A percentile compares a stretch with the other conserved stretches of the same genome.
Evolutionary conservation across 2,113 vertebrate genomes (phyloP).

Genomic region (Polypterus bichir): DNA sequence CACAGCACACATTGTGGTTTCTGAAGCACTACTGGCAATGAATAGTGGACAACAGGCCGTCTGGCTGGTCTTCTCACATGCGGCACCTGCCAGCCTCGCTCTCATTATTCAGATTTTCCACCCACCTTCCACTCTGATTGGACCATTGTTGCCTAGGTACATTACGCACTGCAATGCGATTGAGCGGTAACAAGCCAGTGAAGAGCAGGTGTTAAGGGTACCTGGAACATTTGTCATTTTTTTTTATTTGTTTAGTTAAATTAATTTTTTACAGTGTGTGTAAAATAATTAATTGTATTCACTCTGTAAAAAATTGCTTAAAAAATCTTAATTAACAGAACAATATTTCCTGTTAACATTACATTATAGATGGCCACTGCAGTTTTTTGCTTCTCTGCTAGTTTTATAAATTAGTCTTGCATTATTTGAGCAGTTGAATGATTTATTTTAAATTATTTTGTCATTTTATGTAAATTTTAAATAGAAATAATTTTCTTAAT

Average conservation of each 20-base stretch:
- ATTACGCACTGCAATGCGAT: slow-evolving; percentile 80
- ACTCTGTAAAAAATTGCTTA: background rate
- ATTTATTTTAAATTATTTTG: no score
- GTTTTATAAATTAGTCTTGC: background rate
- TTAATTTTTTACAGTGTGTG: slow-evolving; percentile 17
- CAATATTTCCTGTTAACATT: background rate
- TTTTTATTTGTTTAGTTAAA: slow-evolving; percentile 33
- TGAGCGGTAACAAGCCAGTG: slow-evolving; percentile 71
- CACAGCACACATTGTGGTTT: slow-evolving; percentile 30
- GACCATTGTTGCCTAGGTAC: slow-evolving; percentile 90
- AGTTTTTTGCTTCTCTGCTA: background rate
- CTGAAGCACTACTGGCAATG: slow-evolving; percentile 38
- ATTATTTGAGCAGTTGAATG: background rate
- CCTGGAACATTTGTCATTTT: slow-evolving; percentile 68
- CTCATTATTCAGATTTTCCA: slow-evolving; percentile 54
- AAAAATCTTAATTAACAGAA: slow-evolving; percentile 9
- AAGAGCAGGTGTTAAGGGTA: slow-evolving; percentile 92
- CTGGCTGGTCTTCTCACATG: slow-evolving; percentile 34
- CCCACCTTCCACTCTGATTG: slow-evolving; percentile 77
- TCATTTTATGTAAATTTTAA: no score
- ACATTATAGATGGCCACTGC: background rate
- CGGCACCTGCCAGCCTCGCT: slow-evolving; percentile 56
- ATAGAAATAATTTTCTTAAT: no score
- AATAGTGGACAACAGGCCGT: slow-evolving; percentile 37
- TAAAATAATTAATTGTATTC: background rate